Evolutionary conservation across 1,140 invertebrate genomes (phyloP).

Genomic region (Drosophila virilis): DNA sequence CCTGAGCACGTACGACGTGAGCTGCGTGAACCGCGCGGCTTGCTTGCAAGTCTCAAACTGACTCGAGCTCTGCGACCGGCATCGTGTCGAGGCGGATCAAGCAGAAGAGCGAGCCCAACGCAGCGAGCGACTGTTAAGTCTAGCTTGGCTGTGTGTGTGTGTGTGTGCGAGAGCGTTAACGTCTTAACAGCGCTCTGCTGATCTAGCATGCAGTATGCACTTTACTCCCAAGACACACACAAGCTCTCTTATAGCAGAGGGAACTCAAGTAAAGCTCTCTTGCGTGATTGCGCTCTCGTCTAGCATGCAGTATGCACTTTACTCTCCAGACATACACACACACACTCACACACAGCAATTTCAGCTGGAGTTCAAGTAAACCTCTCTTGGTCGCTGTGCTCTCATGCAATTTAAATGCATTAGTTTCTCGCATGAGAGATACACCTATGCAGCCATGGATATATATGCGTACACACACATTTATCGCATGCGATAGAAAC

Average conservation of each 20-base stretch:
- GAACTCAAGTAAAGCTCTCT: too few species aligned
- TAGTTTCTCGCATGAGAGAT: constrained; percentile 11
- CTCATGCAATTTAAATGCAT: not conserved
- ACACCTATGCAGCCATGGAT: not conserved
- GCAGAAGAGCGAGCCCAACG: constrained; percentile 26
- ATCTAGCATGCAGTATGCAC: not conserved
- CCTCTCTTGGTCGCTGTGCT: not conserved
- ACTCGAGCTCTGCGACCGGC: constrained; percentile 33
- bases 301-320: not conserved
- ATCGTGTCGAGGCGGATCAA: constrained; percentile 23
- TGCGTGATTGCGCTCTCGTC: too few species aligned
- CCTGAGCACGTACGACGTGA: constrained; percentile 40
- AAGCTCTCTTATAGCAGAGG: too few species aligned
- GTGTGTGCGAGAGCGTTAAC: not conserved
- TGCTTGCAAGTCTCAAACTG: constrained; percentile 56
- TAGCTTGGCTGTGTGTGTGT: constrained; percentile 13
- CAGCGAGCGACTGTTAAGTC: constrained; percentile 2
- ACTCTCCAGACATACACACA: not conserved
- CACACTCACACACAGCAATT: not conserved
- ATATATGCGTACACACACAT: not conserved
- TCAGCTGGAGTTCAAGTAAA: not conserved
- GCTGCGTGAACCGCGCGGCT: constrained; percentile 49
- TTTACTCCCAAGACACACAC: not conserved
- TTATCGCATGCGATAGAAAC: constrained; percentile 50
- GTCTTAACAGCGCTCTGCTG: too few species aligned